Percentiles rank a stretch among this genome's conserved stretches.
Conservation (phyloP, 2,113 vertebrate genomes). For the Rhinogobius similis region DNA sequence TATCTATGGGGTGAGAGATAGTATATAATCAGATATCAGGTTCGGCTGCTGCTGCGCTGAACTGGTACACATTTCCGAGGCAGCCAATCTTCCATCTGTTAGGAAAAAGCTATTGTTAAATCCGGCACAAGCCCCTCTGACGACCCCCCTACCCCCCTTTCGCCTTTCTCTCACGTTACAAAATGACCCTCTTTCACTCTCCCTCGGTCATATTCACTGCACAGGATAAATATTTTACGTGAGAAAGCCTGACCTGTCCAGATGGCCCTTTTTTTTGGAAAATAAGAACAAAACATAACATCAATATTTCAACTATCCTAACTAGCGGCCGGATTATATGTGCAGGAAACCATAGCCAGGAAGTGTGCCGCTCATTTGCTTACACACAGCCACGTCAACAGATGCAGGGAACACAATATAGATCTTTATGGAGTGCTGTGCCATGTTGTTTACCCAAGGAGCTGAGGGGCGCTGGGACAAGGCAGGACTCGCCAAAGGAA, state of each 20-base stretch:
- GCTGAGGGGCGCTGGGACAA: conserved; percentile 31
- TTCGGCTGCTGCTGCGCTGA: conserved; percentile 55
- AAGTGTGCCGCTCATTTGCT: conserved; percentile 40
- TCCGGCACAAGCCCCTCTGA: background rate
- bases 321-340: conserved; percentile 32
- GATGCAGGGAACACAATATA: conserved; percentile 41
- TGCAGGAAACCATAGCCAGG: conserved; percentile 48
- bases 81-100: conserved; percentile 71
- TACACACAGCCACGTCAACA: conserved; percentile 37
- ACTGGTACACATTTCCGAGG: conserved; percentile 27
- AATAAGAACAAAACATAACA: conserved; percentile 61
- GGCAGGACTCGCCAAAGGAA: conserved; percentile 42
- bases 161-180: conserved; percentile 30
- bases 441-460: conserved; percentile 58
- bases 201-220: conserved; percentile 54
- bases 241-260: conserved; percentile 59
- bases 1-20: conserved; percentile 26
- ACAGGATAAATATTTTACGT: conserved; percentile 67
- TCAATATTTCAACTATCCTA: conserved; percentile 66
- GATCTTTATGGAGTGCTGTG: conserved; percentile 60
- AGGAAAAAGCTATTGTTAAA: conserved; percentile 67
- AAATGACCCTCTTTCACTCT: conserved; percentile 51
- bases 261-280: conserved; percentile 50
- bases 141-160: conserved; percentile 10
- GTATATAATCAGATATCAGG: conserved; percentile 58